phyloP scores from a whole-genome alignment of 2,113 vertebrate species.

The Chamaetylas fuelleborni region DNA sequence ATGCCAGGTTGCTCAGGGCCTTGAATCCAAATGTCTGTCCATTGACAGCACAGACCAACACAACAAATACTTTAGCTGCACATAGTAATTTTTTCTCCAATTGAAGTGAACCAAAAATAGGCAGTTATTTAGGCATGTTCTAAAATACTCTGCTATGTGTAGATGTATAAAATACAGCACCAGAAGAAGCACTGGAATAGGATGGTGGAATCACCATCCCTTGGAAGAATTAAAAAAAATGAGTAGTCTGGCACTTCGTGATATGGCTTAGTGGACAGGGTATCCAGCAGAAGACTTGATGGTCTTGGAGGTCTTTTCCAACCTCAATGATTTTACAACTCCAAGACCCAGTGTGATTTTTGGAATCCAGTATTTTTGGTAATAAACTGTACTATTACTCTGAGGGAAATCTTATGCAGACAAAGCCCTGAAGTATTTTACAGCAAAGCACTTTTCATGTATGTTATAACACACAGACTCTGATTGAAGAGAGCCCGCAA shows the following conservation, averaged over 20 bases:
- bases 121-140: background rate
- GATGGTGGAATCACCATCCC: background rate
- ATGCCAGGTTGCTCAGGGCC: background rate
- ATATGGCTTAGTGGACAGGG: background rate
- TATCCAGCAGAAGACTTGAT: background rate
- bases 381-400: background rate
- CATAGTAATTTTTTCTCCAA: background rate
- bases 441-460: constrained; percentile 89
- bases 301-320: background rate
- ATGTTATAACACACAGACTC: constrained; percentile 90
- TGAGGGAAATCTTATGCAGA: background rate
- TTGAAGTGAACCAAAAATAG: background rate
- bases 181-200: background rate
- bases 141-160: background rate
- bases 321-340: background rate
- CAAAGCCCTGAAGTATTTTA: constrained; percentile 50
- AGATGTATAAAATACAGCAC: background rate
- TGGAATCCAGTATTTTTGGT: background rate
- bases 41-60: background rate
- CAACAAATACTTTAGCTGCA: background rate
- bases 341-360: background rate
- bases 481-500: constrained; percentile 84
- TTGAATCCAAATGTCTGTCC: background rate
- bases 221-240: background rate
- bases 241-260: background rate